Evolutionary conservation across 2,888 invertebrate species (phyloP), one percentile per base, ranked within the genome.

Genomic region (Caenorhabditis drosophilae): DNA sequence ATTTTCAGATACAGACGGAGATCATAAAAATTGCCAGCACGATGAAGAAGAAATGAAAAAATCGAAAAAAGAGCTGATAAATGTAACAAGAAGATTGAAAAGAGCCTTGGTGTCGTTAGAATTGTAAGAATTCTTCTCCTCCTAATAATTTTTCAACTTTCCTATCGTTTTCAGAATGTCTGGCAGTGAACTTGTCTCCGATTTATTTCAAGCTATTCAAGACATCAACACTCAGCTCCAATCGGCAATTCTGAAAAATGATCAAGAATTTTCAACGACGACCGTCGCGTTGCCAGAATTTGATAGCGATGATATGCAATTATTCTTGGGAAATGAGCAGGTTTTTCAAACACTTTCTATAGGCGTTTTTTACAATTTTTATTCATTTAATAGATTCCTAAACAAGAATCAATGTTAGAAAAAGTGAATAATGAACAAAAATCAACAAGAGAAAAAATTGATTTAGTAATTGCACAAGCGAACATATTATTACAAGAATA

Each of bases 41-140:
- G 47, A 16, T 4, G 51, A 55, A 23, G 26, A 26, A 4, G 18
- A 53, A 31, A 4, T 27, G 7, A 52, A 36, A 48, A 26, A 38
- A 2, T 26, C 44, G n/a, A 73, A 70, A 35, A 73, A 73, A 38
- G 62, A 70, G n/a, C 27, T 70, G 23, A 54, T 73, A 12, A 73
- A 73, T 50, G 40, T 59, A 15, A 70, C 70, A 15, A 50, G 73
- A 50, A 67, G 46, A 34, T 47, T 73, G 20, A 63, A 67, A 36
- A 56, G 53, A 34, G 67, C 73, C 2, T 11, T 69, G 1, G 15
- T 44, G 12, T 25, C 42, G 12, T 26, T 67, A 40, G 38, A 67
- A 47, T 36, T 36, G 68, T 68, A 22, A 20, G 18, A 25, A 20
- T 42, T 51, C 12, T 25, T 26, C 11, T 20, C 4, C 20, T 48